A percentile compares a stretch with the other conserved stretches of the same genome.
These are phyloP conservation scores for Ispidina lecontei DNA, from an alignment of 2,797 vertebrate genomes.

Conservation along the genomic window DNA sequence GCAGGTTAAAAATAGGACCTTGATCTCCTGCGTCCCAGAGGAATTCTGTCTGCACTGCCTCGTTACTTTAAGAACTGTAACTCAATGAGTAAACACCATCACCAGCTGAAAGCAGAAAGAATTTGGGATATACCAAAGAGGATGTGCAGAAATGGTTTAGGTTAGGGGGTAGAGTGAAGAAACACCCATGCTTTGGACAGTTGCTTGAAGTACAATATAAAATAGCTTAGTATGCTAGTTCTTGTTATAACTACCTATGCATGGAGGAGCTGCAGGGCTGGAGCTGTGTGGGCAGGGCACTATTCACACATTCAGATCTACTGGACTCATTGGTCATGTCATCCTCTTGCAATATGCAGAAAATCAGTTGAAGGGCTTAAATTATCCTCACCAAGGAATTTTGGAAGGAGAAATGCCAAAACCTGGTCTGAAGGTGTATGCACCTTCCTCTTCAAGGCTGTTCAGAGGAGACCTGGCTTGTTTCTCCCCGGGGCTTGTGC, in stretches of 20 bases:
- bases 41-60: background rate
- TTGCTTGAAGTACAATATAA: background rate
- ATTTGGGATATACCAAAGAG: background rate
- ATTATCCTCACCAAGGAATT: background rate
- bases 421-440: fast-evolving
- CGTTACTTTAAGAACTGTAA: background rate
- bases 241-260: background rate
- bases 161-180: background rate
- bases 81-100: background rate
- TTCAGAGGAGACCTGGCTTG: background rate
- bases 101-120: background rate
- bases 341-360: fast-evolving
- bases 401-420: background rate
- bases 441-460: fast-evolving
- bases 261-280: background rate
- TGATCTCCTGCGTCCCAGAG: background rate
- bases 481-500: fast-evolving
- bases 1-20: background rate
- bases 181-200: background rate
- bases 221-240: background rate
- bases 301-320: background rate
- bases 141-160: background rate
- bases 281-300: fast-evolving
- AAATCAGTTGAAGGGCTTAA: background rate
- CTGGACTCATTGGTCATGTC: fast-evolving